Evolutionary conservation across 2,888 invertebrate species (phyloP).

Genomic region (Limnephilus auricula): DNA sequence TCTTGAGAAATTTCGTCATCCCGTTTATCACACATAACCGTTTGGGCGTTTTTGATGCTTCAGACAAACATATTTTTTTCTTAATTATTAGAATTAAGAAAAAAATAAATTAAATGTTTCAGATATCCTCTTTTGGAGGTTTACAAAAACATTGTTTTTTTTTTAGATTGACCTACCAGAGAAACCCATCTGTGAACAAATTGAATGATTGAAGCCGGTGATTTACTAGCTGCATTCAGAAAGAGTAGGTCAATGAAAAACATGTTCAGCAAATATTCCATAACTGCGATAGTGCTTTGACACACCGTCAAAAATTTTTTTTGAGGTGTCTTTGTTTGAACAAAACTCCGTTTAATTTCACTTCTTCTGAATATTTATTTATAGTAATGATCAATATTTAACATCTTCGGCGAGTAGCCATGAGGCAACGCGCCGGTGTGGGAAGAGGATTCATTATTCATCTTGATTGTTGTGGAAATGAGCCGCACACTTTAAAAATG

Average conservation of each 20-base stretch:
- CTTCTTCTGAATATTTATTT: conserved; percentile 26
- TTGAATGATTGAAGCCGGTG: neutral
- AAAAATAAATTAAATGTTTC: too few species aligned
- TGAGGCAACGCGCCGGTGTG: neutral
- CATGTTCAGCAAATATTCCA: neutral
- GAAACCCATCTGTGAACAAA: neutral
- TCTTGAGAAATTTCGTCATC: neutral
- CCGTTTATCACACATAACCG: neutral
- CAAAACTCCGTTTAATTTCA: neutral
- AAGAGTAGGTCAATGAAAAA: neutral
- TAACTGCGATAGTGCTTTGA: neutral
- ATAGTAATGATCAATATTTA: conserved; percentile 34
- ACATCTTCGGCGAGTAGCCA: conserved; percentile 17
- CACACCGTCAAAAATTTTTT: neutral
- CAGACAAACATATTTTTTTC: too few species aligned
- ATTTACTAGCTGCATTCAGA: neutral
- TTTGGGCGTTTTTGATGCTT: neutral
- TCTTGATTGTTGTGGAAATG: conserved; percentile 15
- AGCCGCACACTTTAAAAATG: conserved; percentile 22
- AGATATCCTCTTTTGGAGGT: neutral
- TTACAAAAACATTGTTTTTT: neutral
- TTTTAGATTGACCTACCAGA: neutral
- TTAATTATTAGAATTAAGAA: neutral
- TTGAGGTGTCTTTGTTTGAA: neutral
- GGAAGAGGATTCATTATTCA: conserved; percentile 37